Percentiles rank a stretch among this genome's conserved stretches.
Conservation (phyloP, 2,797 vertebrate genomes). For the Pipistrellus nathusii region DNA sequence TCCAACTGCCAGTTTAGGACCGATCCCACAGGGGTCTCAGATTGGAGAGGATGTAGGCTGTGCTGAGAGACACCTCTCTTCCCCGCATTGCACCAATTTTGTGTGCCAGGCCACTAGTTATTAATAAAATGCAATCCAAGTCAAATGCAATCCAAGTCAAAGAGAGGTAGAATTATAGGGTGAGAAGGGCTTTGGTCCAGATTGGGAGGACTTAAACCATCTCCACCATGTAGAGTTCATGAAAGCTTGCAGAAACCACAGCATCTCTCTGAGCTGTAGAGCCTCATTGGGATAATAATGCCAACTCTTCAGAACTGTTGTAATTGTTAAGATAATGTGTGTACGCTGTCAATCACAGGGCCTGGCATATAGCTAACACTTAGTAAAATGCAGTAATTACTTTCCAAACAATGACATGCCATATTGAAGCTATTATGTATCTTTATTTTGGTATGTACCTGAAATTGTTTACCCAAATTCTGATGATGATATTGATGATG, state of each 20-base stretch:
- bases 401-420: background rate
- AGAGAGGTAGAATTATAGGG: background rate
- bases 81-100: too few species aligned
- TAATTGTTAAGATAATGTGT: background rate
- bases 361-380: background rate
- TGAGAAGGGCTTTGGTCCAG: background rate
- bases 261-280: background rate
- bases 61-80: too few species aligned
- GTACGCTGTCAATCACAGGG: background rate
- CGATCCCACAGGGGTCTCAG: too few species aligned
- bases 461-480: background rate
- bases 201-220: background rate
- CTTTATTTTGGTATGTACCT: background rate
- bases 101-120: background rate
- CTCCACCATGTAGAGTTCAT: fast-evolving
- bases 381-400: background rate
- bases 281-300: background rate
- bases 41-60: too few species aligned
- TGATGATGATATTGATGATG: background rate
- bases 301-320: background rate
- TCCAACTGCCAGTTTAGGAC: too few species aligned
- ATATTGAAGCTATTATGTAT: background rate
- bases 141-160: background rate
- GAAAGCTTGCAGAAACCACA: background rate
- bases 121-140: background rate